Evolutionary conservation across 2,113 vertebrate species (phyloP).

Genomic region (Corvus hawaiiensis): DNA sequence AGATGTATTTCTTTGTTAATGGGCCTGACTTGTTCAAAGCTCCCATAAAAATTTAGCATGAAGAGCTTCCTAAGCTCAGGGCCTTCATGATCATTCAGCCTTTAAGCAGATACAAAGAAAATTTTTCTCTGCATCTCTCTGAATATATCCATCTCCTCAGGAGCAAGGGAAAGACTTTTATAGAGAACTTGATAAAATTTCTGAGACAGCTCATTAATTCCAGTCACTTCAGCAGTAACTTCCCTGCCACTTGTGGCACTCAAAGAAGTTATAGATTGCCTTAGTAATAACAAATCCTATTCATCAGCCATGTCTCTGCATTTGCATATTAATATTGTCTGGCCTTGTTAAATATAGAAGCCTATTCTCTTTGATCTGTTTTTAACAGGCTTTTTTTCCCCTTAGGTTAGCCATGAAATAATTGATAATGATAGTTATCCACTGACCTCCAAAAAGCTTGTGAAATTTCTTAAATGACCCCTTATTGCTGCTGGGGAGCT

Average conservation of each 20-base stretch:
- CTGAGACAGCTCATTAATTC: conserved; percentile 23
- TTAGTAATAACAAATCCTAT: not conserved
- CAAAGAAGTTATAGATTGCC: not conserved
- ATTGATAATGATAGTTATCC: not conserved
- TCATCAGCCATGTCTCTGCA: not conserved
- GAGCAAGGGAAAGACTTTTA: not conserved
- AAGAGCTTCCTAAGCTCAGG: not conserved
- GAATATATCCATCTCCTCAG: not conserved
- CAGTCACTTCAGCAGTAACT: not conserved
- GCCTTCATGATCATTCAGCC: conserved; percentile 1
- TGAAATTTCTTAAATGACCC: not conserved
- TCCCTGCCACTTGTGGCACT: not conserved
- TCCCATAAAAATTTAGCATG: not conserved
- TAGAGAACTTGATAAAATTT: not conserved
- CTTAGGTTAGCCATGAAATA: not conserved
- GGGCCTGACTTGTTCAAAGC: not conserved
- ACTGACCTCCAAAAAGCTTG: not conserved
- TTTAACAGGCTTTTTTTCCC: not conserved
- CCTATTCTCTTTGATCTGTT: not conserved
- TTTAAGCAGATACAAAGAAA: conserved; percentile 19
- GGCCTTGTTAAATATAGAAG: conserved; percentile 28
- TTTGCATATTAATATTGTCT: not conserved
- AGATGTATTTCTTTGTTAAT: conserved; percentile 18
- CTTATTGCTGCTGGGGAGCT: not conserved
- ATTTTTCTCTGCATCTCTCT: not conserved